Conservation (phyloP, 2,797 vertebrate species). For the Xiphorhynchus erythropygius region DNA sequence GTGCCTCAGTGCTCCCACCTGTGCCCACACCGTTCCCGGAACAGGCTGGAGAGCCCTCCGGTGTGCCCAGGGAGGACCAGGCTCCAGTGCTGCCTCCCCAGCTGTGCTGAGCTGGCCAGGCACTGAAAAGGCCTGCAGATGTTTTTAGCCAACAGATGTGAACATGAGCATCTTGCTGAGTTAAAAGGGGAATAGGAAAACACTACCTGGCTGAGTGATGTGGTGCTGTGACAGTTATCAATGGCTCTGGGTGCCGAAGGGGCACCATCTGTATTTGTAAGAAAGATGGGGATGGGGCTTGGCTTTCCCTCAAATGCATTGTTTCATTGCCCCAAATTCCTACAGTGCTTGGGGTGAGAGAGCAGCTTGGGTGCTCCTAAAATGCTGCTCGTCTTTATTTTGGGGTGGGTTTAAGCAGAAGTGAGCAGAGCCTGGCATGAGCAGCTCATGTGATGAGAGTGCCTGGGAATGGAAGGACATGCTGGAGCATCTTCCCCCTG, state of each 20-base stretch:
- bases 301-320: background rate
- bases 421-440: background rate
- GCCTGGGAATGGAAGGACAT: background rate
- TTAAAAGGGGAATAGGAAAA: background rate
- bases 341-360: accelerated
- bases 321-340: background rate
- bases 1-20: background rate
- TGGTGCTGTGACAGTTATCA: background rate
- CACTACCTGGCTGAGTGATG: accelerated
- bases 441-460: background rate
- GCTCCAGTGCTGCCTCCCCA: background rate
- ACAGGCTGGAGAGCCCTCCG: accelerated
- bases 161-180: background rate
- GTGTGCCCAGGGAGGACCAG: background rate
- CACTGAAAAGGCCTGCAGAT: background rate
- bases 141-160: background rate
- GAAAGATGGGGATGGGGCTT: accelerated
- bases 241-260: background rate
- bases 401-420: background rate
- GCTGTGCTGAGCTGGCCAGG: accelerated
- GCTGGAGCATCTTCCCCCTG: accelerated
- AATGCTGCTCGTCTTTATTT: background rate
- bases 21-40: background rate
- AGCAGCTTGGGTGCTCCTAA: background rate
- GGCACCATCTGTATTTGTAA: background rate